Evolutionary conservation across 2,113 vertebrate genomes (phyloP), one percentile per base, ranked within the genome.

Genomic region (Agelaius phoeniceus): DNA sequence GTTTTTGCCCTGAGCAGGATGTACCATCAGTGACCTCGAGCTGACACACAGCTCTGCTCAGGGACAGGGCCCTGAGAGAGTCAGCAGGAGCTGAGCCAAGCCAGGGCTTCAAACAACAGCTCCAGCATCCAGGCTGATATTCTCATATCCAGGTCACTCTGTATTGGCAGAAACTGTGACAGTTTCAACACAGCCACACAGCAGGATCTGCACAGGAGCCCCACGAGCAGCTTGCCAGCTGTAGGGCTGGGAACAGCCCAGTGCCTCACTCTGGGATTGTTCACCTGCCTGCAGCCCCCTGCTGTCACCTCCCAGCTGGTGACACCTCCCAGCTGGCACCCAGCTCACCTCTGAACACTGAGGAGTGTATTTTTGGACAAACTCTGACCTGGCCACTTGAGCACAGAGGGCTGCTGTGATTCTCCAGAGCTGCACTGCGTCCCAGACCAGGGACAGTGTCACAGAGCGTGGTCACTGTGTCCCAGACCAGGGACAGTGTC

Each of bases 1-100:
- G 63, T 57, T 95, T 94, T 91, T 93, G 88, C 88, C 92, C 81
- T 80, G 79, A 95, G 87, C 87, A 90, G 77, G 66, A 79, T 68
- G 90, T 54, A 52, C 73, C 55, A 78, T 55, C 81, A 78, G 69
- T 91, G 95, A 94, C 93, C 95, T 95, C 61, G 10, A 78, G 81
- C 65, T 93, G 84, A 81, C 87, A 89, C 0, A 1, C 51, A 84
- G 84, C 84, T 75, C 77, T 37, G 41, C 62, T 79, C 43, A 37
- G 27, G 57, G 72, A 82, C 17, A 52, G 28, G 31, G n/a, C 43
- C 41, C 84, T 80, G n/a, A 28, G 22, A 21, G 0, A 91, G 84
- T 48, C 77, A 72, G 87, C 84, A 86, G 69, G 68, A 92, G 55
- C 76, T 2, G 7, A 89, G 91, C 89, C 92, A 89, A 3, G 30